Evolutionary conservation across 35 echinoderm and acorn worm species (phyloP).

Genomic region (Ophioderma brevispina): DNA sequence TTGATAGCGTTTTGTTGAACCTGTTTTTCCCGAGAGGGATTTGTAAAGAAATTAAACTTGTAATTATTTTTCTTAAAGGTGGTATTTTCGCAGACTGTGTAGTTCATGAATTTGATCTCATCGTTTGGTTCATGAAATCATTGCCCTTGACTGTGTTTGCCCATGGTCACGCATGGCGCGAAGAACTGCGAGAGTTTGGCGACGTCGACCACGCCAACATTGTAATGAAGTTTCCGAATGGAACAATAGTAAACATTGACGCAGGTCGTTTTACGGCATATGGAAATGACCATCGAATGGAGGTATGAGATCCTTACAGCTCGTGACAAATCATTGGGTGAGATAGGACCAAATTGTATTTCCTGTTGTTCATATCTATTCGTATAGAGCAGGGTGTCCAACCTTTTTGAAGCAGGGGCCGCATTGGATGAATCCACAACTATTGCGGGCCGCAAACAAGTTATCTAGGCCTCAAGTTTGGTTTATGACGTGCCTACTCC

Average conservation of each 20-base stretch:
- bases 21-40: no score
- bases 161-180: neutral
- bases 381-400: no score
- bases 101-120: neutral
- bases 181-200: neutral
- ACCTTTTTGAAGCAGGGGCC: no score
- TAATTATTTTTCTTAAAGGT: neutral
- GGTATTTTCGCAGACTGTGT: neutral
- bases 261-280: neutral
- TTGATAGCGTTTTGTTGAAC: no score
- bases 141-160: neutral
- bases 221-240: neutral
- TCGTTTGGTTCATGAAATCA: neutral
- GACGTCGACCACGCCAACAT: neutral
- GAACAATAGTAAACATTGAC: neutral
- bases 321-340: no score
- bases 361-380: no score
- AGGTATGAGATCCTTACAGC: neutral
- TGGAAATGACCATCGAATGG: neutral
- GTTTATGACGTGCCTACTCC: no score
- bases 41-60: neutral
- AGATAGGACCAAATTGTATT: no score
- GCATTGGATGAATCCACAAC: no score
- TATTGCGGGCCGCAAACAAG: no score
- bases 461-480: no score